These are phyloP conservation scores for Helarctos malayanus DNA, from an alignment of 2,797 vertebrate species.

Conservation along the genomic window DNA sequence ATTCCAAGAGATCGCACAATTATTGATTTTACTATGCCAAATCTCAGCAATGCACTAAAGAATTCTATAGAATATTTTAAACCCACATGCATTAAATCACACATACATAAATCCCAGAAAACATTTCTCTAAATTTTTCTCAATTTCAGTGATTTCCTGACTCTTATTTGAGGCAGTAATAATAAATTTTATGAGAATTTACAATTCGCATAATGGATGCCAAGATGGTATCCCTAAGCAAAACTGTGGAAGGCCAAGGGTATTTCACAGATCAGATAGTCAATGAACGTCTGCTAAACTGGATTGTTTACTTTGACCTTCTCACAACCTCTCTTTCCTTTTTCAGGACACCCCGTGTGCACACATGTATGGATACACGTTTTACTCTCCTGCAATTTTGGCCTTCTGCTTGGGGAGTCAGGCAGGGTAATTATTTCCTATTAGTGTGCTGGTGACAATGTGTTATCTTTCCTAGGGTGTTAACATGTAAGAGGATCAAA, in stretches of 20 bases:
- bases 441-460: background rate
- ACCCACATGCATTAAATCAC: background rate
- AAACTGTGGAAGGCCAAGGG: background rate
- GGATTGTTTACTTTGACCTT: background rate
- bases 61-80: slow-evolving; percentile 13
- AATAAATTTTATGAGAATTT: slow-evolving; percentile 37
- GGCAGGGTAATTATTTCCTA: background rate
- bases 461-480: background rate
- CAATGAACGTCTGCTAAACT: background rate
- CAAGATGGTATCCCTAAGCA: background rate
- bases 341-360: background rate
- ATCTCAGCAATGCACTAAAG: slow-evolving; percentile 35
- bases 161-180: background rate
- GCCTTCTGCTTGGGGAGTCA: background rate
- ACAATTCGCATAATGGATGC: background rate
- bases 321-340: background rate
- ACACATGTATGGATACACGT: background rate
- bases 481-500: slow-evolving; percentile 29
- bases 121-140: slow-evolving; percentile 23
- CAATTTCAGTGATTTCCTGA: background rate
- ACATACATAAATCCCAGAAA: background rate
- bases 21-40: slow-evolving; percentile 28
- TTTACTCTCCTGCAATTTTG: background rate
- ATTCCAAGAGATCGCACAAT: background rate
- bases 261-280: background rate